Conservation (phyloP, 1,140 invertebrate genomes). For the Danaus melanippus region DNA sequence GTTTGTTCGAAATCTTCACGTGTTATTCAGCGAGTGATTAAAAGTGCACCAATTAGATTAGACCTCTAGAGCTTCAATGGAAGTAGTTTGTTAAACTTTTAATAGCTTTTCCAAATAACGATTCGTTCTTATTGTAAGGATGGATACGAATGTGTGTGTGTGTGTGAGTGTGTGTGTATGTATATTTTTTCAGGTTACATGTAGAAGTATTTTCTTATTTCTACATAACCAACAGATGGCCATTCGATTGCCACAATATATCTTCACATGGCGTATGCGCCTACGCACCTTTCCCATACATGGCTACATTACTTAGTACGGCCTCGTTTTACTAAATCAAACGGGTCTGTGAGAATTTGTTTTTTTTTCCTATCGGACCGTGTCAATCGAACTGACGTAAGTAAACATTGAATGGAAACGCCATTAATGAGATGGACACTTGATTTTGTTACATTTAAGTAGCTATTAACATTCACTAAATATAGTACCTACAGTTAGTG, state of each 20-base stretch:
- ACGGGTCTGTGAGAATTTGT: constrained; percentile 20
- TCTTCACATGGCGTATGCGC: constrained; percentile 14
- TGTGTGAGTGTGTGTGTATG: not conserved
- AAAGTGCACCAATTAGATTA: no score
- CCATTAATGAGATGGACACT: not conserved
- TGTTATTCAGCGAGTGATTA: no score
- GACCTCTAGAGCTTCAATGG: no score
- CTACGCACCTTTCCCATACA: constrained; percentile 23
- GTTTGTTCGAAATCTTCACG: no score
- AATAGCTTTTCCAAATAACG: no score
- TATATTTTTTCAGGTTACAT: not conserved
- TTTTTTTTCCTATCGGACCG: constrained; percentile 21
- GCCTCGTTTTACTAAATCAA: constrained; percentile 19
- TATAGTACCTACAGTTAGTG: no score
- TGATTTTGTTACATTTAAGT: no score
- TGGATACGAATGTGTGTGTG: no score
- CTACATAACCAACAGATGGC: not conserved
- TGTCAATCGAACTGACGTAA: constrained; percentile 22
- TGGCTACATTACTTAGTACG: constrained; percentile 19
- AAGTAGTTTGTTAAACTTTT: no score
- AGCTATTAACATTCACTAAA: no score
- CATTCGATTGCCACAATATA: constrained; percentile 12
- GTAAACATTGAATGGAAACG: constrained; percentile 14
- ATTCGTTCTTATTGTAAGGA: no score
- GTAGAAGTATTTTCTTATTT: constrained; percentile 3